phyloP scores from a whole-genome alignment of 2,113 vertebrate genomes.

The Serilophus lunatus region DNA sequence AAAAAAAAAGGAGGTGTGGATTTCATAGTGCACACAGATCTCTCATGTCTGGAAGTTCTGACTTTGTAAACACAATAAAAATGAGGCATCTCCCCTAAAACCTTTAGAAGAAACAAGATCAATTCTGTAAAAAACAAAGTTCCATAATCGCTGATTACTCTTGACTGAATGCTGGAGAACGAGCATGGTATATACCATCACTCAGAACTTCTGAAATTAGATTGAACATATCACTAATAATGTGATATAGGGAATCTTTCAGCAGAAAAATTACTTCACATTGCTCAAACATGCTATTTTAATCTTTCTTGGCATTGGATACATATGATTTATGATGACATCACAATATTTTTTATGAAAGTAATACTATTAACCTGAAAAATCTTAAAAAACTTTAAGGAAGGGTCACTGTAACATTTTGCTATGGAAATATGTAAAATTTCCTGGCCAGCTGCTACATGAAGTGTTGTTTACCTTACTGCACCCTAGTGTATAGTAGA shows the following conservation, averaged over 20 bases:
- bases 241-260: neutral
- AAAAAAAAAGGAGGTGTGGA: rapidly evolving
- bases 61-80: neutral
- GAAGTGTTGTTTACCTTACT: neutral
- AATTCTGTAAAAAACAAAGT: neutral
- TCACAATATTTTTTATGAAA: neutral
- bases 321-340: neutral
- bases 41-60: neutral
- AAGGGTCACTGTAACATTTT: neutral
- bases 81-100: neutral
- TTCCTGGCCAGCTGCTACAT: neutral
- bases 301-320: neutral
- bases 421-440: neutral
- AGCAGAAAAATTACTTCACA: neutral
- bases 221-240: neutral
- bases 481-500: neutral
- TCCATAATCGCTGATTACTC: neutral
- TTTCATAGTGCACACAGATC: neutral
- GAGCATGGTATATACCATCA: no score
- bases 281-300: neutral
- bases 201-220: neutral
- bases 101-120: neutral
- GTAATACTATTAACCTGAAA: neutral
- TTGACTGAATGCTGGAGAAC: no score
- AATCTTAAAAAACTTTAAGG: neutral